A percentile compares a stretch with the other conserved stretches of the same genome.
phyloP scores from a whole-genome alignment of 2,797 vertebrate genomes.

The Eospalax fontanierii region DNA sequence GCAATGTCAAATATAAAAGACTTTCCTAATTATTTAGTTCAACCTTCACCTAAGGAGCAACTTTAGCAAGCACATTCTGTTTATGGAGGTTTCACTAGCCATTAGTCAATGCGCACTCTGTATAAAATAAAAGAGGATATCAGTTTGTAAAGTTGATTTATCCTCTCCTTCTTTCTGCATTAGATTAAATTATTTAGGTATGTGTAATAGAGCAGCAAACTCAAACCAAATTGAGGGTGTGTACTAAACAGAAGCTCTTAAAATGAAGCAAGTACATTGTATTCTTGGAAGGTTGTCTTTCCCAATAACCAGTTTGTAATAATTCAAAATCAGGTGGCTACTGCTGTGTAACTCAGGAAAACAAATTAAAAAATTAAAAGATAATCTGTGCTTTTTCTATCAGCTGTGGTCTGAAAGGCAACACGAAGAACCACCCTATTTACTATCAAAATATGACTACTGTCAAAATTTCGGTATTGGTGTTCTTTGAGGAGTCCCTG shows the following conservation, averaged over 20 bases:
- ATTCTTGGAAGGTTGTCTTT: not conserved
- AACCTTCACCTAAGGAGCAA: not conserved
- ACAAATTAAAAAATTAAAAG: not conserved
- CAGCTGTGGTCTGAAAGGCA: not conserved
- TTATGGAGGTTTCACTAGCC: not conserved
- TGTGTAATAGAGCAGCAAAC: accelerated
- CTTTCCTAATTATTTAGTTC: not conserved
- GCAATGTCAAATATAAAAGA: not conserved
- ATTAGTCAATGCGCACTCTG: not conserved
- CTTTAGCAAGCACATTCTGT: not conserved
- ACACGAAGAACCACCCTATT: not conserved
- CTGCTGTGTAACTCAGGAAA: not conserved
- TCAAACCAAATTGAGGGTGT: not conserved
- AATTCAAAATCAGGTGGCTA: not conserved
- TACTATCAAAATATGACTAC: not conserved
- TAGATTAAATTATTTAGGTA: not conserved
- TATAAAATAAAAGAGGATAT: not conserved
- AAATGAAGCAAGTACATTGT: not conserved
- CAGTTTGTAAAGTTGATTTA: not conserved
- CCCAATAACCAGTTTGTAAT: not conserved
- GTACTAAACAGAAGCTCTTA: not conserved
- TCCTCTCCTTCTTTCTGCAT: not conserved
- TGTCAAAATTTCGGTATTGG: no score
- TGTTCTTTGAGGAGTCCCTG: no score
- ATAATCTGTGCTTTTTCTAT: not conserved